A percentile compares a stretch with the other conserved stretches of the same genome.
Evolutionary conservation across 2,888 invertebrate genomes (phyloP).

Genomic region (Drosophila testacea): DNA sequence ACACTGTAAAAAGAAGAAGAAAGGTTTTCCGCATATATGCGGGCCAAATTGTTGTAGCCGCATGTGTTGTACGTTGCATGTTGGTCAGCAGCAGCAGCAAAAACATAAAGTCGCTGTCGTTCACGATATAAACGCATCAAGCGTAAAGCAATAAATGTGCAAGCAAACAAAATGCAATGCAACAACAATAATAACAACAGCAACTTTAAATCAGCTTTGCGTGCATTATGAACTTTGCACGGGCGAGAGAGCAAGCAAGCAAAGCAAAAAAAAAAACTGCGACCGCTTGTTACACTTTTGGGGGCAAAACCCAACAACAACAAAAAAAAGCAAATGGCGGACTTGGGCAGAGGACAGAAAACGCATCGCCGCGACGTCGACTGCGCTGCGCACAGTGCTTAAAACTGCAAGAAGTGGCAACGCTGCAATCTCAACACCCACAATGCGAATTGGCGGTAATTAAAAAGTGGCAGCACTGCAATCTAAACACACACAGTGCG

Average conservation of each 20-base stretch:
- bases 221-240: constrained; percentile 79
- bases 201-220: constrained; percentile 52
- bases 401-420: constrained; percentile 28
- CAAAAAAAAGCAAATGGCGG: constrained; percentile 40
- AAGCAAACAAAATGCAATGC: constrained; percentile 48
- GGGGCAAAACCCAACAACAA: constrained; percentile 37
- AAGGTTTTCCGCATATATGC: constrained; percentile 54
- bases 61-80: constrained; percentile 42
- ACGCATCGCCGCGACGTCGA: constrained; percentile 14
- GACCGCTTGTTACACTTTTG: constrained; percentile 61
- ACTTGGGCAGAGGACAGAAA: constrained; percentile 33
- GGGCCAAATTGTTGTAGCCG: constrained; percentile 23
- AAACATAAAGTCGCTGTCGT: constrained; percentile 43
- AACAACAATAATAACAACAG: constrained; percentile 22
- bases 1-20: constrained; percentile 33
- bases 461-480: constrained; percentile 25
- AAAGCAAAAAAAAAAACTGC: constrained; percentile 33
- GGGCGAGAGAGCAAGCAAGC: constrained; percentile 66
- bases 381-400: constrained; percentile 50
- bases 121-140: constrained; percentile 72
- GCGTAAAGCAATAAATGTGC: constrained; percentile 81
- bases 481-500: not conserved
- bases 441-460: not conserved
- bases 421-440: not conserved
- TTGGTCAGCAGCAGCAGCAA: constrained; percentile 51